A percentile compares a stretch with the other conserved stretches of the same genome.
Conservation (phyloP, 2,888 invertebrate genomes). For the Nephrotoma appendiculata region DNA sequence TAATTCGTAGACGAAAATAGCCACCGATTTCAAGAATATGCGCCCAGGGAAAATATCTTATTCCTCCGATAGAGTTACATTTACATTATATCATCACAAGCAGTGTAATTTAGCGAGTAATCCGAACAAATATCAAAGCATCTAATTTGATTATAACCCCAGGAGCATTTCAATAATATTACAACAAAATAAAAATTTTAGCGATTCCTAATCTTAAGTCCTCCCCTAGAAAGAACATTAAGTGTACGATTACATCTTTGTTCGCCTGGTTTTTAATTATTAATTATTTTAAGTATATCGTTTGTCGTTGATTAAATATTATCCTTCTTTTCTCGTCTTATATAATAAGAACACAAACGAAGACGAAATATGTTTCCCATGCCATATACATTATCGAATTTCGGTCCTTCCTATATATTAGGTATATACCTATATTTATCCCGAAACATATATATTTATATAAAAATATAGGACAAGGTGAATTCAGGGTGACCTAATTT, state of each 20-base stretch:
- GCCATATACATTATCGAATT: neutral
- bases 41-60: too few relatives aligned
- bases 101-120: too few relatives aligned
- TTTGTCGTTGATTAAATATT: neutral
- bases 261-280: neutral
- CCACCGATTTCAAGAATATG: too few relatives aligned
- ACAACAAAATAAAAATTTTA: too few relatives aligned
- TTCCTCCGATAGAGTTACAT: too few relatives aligned
- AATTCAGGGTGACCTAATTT: constrained; percentile 3
- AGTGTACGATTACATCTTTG: neutral
- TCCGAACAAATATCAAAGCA: too few relatives aligned
- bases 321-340: neutral
- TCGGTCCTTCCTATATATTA: too few relatives aligned
- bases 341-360: neutral
- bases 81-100: too few relatives aligned
- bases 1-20: too few relatives aligned
- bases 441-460: neutral
- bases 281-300: neutral
- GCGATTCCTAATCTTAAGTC: too few relatives aligned
- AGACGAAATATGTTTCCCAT: neutral
- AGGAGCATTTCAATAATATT: neutral
- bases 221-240: neutral
- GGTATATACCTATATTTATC: neutral
- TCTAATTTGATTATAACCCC: too few relatives aligned
- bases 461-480: neutral